Conservation (phyloP, 2,113 vertebrate genomes). For the Cygnus buccinator region DNA sequence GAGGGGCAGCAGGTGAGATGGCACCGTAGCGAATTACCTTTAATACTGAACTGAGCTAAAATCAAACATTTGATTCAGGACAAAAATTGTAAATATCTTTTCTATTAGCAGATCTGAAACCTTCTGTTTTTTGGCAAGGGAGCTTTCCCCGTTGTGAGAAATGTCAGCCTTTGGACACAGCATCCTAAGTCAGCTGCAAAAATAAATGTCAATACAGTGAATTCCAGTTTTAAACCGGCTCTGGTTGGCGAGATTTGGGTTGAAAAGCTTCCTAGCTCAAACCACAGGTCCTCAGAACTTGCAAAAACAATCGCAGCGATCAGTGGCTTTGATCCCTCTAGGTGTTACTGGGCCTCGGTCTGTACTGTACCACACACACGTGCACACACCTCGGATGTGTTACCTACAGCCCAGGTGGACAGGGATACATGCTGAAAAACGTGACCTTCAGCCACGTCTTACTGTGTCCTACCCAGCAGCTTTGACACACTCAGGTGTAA, state of each 20-base stretch:
- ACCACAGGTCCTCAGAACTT: background rate
- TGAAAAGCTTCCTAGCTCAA: conserved; percentile 20
- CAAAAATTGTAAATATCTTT: background rate
- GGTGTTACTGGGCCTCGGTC: background rate
- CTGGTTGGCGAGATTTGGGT: background rate
- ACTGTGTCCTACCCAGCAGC: background rate
- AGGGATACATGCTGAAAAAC: background rate
- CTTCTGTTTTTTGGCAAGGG: background rate
- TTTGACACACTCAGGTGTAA: background rate
- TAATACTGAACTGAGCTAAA: background rate
- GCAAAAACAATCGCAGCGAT: background rate
- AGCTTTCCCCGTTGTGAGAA: conserved; percentile 46
- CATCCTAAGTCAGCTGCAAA: conserved; percentile 33
- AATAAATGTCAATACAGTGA: conserved; percentile 52
- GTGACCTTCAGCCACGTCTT: background rate
- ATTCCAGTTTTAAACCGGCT: conserved; percentile 13
- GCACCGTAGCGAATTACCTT: background rate
- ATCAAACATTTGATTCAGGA: conserved; percentile 20
- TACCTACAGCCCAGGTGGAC: background rate
- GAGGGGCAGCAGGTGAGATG: background rate
- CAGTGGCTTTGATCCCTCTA: background rate
- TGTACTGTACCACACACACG: background rate
- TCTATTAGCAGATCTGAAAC: background rate
- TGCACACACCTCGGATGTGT: background rate
- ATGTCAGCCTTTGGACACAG: conserved; percentile 35